phyloP scores from a whole-genome alignment of 2,113 vertebrate species.

The Odobenus rosmarus region DNA sequence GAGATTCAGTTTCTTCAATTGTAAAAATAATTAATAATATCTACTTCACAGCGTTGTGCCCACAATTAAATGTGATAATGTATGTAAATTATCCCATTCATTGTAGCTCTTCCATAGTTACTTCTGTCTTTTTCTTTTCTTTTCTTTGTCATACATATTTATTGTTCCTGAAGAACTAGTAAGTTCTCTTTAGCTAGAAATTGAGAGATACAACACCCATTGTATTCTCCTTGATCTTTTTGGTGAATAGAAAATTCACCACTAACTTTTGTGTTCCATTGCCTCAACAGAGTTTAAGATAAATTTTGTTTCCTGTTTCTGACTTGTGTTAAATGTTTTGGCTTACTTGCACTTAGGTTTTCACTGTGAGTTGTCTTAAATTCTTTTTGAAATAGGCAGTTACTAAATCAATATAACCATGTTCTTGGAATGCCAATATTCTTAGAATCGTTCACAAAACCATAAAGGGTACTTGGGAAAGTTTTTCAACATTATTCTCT shows the following conservation, averaged over 20 bases:
- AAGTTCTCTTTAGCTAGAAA: neutral
- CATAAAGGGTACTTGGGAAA: neutral
- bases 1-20: constrained; percentile 3
- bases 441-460: neutral
- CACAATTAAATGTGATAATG: neutral
- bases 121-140: neutral
- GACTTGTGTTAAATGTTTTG: neutral
- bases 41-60: neutral
- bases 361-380: neutral
- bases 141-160: neutral
- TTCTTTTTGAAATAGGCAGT: neutral
- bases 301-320: constrained; percentile 1
- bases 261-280: neutral
- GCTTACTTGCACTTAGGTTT: neutral
- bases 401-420: neutral
- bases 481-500: neutral
- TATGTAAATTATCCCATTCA: neutral
- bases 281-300: neutral
- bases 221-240: neutral
- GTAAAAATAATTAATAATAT: neutral
- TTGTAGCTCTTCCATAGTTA: neutral
- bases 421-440: neutral
- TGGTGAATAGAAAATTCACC: neutral
- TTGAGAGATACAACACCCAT: neutral
- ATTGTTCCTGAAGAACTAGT: neutral